Conservation (phyloP, 2,113 vertebrate species). For the Sinosuthora webbiana region DNA sequence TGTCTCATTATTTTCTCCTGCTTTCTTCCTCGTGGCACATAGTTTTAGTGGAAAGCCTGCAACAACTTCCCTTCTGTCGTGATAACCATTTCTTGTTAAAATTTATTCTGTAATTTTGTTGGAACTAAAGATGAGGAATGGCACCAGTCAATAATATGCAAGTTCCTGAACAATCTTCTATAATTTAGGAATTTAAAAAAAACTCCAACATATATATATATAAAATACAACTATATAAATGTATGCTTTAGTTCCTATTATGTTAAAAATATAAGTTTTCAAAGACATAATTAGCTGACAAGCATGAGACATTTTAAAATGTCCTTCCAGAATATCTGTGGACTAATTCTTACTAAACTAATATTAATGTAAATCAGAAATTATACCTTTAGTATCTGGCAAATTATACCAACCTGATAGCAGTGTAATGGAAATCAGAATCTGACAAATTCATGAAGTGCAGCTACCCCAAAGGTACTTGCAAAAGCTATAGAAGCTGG, state of each 20-base stretch:
- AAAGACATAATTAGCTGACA: not conserved
- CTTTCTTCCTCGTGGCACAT: not conserved
- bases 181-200: not conserved
- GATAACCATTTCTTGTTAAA: not conserved
- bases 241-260: not conserved
- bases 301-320: not conserved
- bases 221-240: not conserved
- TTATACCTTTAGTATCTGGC: not conserved
- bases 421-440: not conserved
- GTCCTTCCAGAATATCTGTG: not conserved
- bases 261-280: not conserved
- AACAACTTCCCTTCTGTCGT: not conserved
- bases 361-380: slow-evolving; percentile 31
- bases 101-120: not conserved
- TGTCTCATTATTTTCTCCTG: not conserved
- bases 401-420: not conserved
- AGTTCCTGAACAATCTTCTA: not conserved
- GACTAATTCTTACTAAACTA: not conserved
- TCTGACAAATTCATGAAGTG: not conserved
- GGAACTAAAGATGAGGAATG: not conserved
- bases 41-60: not conserved
- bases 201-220: accelerated
- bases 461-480: not conserved
- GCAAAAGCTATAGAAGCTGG: not conserved
- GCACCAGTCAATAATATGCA: not conserved